Percentiles rank a stretch among this genome's conserved stretches.
Conservation (phyloP, 2,113 vertebrate genomes). For the Cnemophilus loriae region DNA sequence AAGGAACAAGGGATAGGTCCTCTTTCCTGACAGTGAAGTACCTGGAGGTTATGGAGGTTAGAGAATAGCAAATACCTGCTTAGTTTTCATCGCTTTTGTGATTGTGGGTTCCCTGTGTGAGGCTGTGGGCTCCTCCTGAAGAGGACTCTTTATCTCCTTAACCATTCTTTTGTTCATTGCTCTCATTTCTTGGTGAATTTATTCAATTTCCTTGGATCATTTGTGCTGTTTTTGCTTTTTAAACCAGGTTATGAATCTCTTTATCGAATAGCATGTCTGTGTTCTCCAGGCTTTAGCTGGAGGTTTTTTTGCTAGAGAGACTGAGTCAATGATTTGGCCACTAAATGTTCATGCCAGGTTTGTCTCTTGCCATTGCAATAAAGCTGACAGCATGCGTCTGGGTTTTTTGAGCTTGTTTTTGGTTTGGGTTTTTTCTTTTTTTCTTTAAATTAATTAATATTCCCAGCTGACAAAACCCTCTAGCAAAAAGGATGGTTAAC, state of each 20-base stretch:
- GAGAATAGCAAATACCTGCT: background rate
- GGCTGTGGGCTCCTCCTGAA: background rate
- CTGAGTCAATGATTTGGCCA: background rate
- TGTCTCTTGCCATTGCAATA: background rate
- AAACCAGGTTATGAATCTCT: background rate
- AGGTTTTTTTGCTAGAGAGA: background rate
- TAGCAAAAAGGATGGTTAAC: background rate
- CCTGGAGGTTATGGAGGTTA: background rate
- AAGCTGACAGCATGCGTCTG: background rate
- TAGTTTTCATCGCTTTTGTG: accelerated
- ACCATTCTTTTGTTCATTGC: background rate
- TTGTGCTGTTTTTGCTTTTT: background rate
- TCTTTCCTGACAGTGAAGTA: background rate
- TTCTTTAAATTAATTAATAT: background rate
- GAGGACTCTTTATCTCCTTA: background rate
- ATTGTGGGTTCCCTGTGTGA: background rate
- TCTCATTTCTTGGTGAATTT: background rate
- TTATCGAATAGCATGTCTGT: background rate
- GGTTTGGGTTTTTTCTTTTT: background rate
- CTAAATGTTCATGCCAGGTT: background rate
- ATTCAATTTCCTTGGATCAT: background rate
- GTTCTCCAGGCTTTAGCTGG: background rate
- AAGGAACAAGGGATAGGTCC: background rate
- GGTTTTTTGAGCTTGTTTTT: background rate
- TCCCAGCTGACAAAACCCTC: background rate